These are phyloP conservation scores for Cydia fagiglandana DNA, from an alignment of 1,140 invertebrate species.

Conservation along the genomic window DNA sequence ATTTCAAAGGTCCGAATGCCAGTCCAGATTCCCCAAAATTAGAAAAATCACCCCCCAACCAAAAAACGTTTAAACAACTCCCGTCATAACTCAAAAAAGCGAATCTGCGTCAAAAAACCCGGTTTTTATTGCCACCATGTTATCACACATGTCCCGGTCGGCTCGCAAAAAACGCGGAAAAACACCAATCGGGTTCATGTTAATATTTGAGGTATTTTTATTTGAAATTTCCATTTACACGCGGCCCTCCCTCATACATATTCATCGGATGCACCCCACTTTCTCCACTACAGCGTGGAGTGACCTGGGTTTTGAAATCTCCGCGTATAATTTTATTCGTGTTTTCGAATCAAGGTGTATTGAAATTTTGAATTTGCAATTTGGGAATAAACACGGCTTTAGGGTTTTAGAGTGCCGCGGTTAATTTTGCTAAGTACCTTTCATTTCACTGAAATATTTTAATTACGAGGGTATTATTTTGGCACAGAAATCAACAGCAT, in stretches of 20 bases:
- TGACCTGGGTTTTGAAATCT: conserved; percentile 18
- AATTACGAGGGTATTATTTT: background rate
- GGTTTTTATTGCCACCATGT: conserved; percentile 59
- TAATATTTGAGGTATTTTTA: conserved; percentile 78
- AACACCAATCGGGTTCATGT: conserved; percentile 75
- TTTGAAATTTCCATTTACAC: conserved; percentile 79
- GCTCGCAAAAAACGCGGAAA: conserved; percentile 57
- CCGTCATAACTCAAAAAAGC: conserved; percentile 34
- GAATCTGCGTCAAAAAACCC: conserved; percentile 46
- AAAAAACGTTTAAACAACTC: background rate
- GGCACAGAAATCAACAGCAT: no score
- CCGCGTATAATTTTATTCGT: conserved; percentile 8
- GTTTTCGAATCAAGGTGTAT: conserved; percentile 25
- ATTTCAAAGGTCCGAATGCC: background rate
- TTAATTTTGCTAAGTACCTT: background rate
- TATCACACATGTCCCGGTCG: conserved; percentile 60
- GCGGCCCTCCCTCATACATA: conserved; percentile 74
- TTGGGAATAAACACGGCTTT: conserved; percentile 4
- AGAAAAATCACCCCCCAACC: background rate
- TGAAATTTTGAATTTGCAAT: conserved; percentile 25
- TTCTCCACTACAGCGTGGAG: conserved; percentile 46
- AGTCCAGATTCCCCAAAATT: background rate
- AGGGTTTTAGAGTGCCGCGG: background rate
- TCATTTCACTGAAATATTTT: background rate
- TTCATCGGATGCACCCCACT: conserved; percentile 77